These are phyloP conservation scores for Rhabdomys dilectus DNA, from an alignment of 2,113 vertebrate species.

Conservation along the genomic window DNA sequence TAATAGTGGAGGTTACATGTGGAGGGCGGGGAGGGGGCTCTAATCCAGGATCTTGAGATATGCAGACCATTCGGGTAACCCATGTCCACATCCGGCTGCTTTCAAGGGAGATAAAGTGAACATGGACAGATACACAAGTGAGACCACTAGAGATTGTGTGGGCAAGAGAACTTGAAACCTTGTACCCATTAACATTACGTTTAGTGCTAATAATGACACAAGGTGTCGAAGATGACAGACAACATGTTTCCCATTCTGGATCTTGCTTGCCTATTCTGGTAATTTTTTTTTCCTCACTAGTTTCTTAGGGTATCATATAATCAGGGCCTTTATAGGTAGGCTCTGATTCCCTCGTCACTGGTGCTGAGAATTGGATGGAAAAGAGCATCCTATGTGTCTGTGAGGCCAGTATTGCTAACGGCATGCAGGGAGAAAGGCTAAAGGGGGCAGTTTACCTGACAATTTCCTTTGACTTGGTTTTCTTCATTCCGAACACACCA, in stretches of 20 bases:
- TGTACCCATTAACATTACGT: neutral
- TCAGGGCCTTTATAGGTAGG: neutral
- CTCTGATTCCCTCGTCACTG: neutral
- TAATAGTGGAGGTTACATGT: neutral
- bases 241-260: neutral
- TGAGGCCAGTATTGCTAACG: neutral
- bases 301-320: neutral
- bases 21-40: neutral
- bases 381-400: neutral
- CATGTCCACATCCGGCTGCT: neutral
- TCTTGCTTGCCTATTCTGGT: neutral
- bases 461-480: constrained; percentile 80
- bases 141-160: neutral
- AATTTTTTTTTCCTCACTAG: neutral
- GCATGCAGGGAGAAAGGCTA: neutral
- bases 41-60: neutral
- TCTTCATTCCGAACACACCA: constrained; percentile 82
- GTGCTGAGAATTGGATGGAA: neutral
- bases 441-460: constrained; percentile 79
- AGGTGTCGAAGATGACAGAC: neutral
- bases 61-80: neutral
- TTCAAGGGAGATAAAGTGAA: constrained; percentile 5
- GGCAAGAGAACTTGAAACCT: neutral
- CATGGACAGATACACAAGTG: neutral
- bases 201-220: neutral